These are phyloP conservation scores for Calonectris borealis DNA, from an alignment of 2,113 vertebrate species.

Conservation along the genomic window DNA sequence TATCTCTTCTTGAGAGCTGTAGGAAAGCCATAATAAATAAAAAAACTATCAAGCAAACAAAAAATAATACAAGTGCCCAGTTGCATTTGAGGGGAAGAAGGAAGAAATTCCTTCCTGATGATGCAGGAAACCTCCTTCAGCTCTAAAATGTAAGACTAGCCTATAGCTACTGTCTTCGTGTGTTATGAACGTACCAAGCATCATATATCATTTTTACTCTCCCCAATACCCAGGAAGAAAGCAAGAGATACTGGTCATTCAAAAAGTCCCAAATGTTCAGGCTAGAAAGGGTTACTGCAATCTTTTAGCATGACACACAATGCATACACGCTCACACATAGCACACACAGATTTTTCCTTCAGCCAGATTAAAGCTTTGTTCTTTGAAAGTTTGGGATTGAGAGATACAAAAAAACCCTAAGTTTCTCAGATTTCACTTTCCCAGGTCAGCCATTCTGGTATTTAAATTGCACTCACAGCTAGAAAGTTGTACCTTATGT, in stretches of 20 bases:
- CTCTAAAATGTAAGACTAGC: neutral
- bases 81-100: neutral
- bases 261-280: neutral
- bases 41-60: neutral
- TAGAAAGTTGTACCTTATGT: neutral
- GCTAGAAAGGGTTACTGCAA: neutral
- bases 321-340: neutral
- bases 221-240: neutral
- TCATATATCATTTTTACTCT: neutral
- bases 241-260: fast-evolving
- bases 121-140: neutral
- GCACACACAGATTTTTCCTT: neutral
- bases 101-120: neutral
- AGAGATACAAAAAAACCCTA: fast-evolving
- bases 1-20: neutral
- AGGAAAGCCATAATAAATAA: neutral
- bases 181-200: neutral
- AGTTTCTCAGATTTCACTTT: neutral
- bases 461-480: neutral
- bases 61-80: neutral
- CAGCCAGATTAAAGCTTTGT: neutral
- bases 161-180: neutral
- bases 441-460: neutral
- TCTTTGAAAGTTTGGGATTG: neutral
- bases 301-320: neutral